Conservation (phyloP, 2,797 vertebrate species). For the Micrastur ruficollis region DNA sequence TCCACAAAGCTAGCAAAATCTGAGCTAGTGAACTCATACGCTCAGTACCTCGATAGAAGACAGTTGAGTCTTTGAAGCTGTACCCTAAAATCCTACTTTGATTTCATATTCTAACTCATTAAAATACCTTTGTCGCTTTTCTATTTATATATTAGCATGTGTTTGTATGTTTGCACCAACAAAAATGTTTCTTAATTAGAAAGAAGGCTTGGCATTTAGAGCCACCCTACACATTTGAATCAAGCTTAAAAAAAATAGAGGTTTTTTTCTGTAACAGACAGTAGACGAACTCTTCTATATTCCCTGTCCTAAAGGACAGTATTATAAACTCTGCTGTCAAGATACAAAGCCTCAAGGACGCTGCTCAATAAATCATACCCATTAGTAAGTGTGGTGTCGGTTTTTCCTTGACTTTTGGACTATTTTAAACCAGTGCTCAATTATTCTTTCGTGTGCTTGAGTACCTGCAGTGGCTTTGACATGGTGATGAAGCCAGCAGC, state of each 20-base stretch:
- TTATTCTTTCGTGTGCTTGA: neutral
- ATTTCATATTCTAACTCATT: neutral
- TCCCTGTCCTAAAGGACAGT: neutral
- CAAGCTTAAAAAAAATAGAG: neutral
- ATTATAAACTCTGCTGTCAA: neutral
- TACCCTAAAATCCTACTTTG: neutral
- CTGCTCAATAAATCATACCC: conserved; percentile 7
- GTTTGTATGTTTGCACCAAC: neutral
- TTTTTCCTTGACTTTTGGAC: neutral
- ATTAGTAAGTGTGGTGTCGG: neutral
- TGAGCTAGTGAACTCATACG: too few relatives aligned
- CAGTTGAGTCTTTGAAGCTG: neutral
- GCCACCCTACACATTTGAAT: neutral
- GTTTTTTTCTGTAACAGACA: neutral
- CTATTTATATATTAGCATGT: neutral
- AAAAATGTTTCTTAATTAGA: neutral
- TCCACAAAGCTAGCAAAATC: neutral
- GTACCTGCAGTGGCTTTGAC: neutral
- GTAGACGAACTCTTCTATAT: neutral
- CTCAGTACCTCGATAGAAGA: neutral
- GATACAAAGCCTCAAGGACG: neutral
- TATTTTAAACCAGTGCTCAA: neutral
- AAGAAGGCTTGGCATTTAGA: neutral
- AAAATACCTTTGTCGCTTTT: neutral
- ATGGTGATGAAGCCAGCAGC: neutral